phyloP scores from a whole-genome alignment of 2,113 vertebrate genomes.

The Lophochroa leadbeateri region DNA sequence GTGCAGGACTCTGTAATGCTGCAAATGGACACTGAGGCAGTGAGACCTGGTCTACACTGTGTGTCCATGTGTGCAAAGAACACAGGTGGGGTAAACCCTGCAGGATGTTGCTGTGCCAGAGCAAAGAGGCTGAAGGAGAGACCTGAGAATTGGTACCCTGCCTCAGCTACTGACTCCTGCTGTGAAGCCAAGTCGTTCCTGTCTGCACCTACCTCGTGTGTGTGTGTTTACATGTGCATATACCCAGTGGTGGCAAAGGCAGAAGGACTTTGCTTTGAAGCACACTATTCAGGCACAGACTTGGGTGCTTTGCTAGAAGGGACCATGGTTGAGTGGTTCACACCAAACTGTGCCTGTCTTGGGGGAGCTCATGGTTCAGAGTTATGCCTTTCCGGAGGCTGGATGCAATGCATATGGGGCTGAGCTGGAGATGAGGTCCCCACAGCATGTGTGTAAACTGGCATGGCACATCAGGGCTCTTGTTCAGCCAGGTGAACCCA shows the following conservation, averaged over 20 bases:
- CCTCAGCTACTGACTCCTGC: neutral
- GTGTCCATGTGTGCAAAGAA: neutral
- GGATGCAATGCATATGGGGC: neutral
- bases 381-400: neutral
- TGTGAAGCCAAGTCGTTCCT: neutral
- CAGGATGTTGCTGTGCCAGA: neutral
- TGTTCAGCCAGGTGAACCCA: neutral
- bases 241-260: neutral
- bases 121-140: neutral
- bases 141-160: neutral
- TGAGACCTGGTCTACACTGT: neutral
- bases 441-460: accelerated
- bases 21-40: neutral
- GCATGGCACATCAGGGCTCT: neutral
- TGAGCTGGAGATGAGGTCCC: neutral
- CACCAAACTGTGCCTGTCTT: neutral
- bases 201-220: neutral
- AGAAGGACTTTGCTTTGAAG: neutral
- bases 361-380: neutral
- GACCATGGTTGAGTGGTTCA: neutral
- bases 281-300: too few relatives aligned
- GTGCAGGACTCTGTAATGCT: neutral
- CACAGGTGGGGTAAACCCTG: neutral
- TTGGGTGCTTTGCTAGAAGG: neutral
- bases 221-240: neutral